phyloP scores from a whole-genome alignment of 1,140 invertebrate genomes.

The Dryas iulia region DNA sequence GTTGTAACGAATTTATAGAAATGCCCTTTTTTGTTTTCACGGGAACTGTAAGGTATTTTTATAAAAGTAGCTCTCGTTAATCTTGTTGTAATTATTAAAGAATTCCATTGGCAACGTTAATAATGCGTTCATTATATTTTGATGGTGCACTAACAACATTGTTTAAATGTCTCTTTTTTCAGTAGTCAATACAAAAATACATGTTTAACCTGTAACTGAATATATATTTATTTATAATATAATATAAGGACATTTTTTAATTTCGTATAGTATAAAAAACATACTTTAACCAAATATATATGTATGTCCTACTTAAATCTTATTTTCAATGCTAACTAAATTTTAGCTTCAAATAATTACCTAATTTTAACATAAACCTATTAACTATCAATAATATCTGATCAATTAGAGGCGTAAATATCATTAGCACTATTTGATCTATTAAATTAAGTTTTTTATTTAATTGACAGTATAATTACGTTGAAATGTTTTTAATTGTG shows the following conservation, averaged over 20 bases:
- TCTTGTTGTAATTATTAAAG: background rate
- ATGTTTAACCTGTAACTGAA: background rate
- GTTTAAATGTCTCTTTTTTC: background rate
- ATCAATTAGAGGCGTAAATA: background rate
- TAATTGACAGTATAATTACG: background rate
- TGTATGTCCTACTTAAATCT: too few relatives aligned
- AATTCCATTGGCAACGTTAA: background rate
- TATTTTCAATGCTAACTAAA: too few relatives aligned
- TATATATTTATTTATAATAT: too few relatives aligned
- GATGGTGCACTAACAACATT: background rate
- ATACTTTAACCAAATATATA: too few relatives aligned
- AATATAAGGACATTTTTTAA: too few relatives aligned
- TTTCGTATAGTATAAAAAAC: too few relatives aligned
- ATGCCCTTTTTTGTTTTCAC: background rate
- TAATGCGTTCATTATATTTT: slow-evolving; percentile 3
- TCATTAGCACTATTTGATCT: background rate
- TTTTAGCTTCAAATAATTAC: too few relatives aligned
- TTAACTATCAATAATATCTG: too few relatives aligned
- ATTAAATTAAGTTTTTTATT: background rate
- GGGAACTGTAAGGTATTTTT: background rate
- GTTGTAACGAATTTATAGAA: slow-evolving; percentile 1
- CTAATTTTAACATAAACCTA: too few relatives aligned
- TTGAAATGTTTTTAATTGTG: background rate
- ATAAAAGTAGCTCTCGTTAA: background rate
- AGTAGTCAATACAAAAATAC: background rate